These are phyloP conservation scores for Apodemus sylvaticus DNA, from an alignment of 2,113 vertebrate species.

Conservation along the genomic window DNA sequence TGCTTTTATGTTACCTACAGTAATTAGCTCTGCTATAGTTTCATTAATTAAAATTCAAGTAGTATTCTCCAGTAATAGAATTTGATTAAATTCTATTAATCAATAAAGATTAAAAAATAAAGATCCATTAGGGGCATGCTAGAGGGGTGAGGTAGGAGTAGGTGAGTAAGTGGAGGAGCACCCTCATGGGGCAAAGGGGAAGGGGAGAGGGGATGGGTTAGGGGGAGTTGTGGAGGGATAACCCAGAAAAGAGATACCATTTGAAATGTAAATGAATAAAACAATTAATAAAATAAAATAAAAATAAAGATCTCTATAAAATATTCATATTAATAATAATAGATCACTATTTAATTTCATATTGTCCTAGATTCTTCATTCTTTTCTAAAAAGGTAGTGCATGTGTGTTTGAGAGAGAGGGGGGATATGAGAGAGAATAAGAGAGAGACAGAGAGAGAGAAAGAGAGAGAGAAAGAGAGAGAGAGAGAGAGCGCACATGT, in stretches of 20 bases:
- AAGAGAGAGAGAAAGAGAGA: neutral
- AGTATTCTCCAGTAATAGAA: neutral
- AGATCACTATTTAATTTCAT: neutral
- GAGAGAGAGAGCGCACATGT: neutral
- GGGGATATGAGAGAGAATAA: neutral
- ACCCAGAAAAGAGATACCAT: too few species aligned
- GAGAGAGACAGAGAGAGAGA: neutral
- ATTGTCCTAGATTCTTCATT: neutral
- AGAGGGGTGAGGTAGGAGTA: too few species aligned
- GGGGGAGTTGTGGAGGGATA: too few species aligned
- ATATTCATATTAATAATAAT: neutral
- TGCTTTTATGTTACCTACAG: neutral
- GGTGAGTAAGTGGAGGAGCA: too few species aligned
- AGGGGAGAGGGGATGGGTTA: too few species aligned
- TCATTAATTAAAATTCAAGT: neutral
- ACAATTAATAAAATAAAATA: neutral
- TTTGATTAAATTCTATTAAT: neutral
- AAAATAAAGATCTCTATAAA: neutral
- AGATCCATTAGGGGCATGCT: too few species aligned
- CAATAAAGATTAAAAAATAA: neutral
- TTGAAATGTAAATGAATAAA: too few species aligned
- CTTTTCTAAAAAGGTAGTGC: neutral
- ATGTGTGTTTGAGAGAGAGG: neutral
- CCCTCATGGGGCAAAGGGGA: too few species aligned
- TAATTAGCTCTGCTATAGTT: neutral